phyloP scores from a whole-genome alignment of 2,888 invertebrate genomes.

The Euzophera pinguis region DNA sequence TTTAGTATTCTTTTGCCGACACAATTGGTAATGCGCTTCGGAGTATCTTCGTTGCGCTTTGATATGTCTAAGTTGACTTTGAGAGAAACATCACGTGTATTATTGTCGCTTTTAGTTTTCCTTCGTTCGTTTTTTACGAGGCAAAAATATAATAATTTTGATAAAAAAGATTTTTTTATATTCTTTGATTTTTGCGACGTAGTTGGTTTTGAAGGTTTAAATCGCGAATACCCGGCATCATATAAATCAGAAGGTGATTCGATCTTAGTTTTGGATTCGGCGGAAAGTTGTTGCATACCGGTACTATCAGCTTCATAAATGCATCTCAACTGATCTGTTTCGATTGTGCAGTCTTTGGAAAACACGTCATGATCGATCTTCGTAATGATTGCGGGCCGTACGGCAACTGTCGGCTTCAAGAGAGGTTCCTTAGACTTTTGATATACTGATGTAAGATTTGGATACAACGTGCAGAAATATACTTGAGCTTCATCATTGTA shows the following conservation, averaged over 20 bases:
- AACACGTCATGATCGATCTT: not conserved
- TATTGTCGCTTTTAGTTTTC: conserved; percentile 13
- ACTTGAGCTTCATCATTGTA: conserved; percentile 20
- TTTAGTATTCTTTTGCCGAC: not conserved
- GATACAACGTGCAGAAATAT: conserved; percentile 24
- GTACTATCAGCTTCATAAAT: conserved; percentile 4
- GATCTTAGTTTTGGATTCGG: conserved; percentile 22
- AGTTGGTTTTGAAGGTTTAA: not conserved
- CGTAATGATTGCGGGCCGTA: not conserved
- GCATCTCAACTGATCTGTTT: conserved; percentile 5
- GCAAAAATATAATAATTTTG: conserved; percentile 30
- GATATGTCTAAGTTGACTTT: not conserved
- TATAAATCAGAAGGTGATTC: conserved; percentile 13
- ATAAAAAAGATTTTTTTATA: conserved; percentile 21
- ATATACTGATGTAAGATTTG: conserved; percentile 21
- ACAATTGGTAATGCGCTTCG: not conserved
- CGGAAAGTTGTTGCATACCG: conserved; percentile 2
- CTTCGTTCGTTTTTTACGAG: conserved; percentile 30
- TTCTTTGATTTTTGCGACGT: conserved; percentile 19
- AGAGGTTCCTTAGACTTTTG: conserved; percentile 14
- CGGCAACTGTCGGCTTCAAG: conserved; percentile 13
- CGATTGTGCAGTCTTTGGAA: not conserved
- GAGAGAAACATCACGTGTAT: not conserved
- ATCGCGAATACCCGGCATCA: not conserved
- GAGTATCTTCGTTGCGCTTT: not conserved